Base-by-base conservation (phyloP, 1,140 invertebrate species). In the Euwallacea similis region DNA sequence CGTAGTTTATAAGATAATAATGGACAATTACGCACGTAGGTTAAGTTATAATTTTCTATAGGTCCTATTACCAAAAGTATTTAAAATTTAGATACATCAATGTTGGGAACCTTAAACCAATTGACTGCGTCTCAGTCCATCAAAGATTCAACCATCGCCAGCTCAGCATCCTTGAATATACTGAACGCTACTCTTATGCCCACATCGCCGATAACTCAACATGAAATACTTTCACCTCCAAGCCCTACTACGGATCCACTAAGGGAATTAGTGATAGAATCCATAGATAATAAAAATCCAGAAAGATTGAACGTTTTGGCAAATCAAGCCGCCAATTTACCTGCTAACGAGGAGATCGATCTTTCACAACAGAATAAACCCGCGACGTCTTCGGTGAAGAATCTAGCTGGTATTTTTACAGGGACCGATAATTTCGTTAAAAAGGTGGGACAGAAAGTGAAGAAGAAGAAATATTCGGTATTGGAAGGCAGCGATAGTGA, bases 401-500 rank as follows among this genome's bases (percentile, higher is more conserved):
- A 71, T 66, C 71, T 82, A 10, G 78, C 80, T 11, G 81, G 78
- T 43, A 81, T 81, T 64, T 81, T 81, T 71, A 74, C 80, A 6
- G 80, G 79, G 7, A 80, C 79, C 7, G 80, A 80, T 41, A 77
- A 72, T 9, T 79, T 81, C 56, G 77, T 78, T 2, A 79, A 78
- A 65, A 85, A 84, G 73, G 78, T 84, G 43, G 81, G 83, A 69
- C 81, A 82, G 67, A 85, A 81, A 58, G 76, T 83, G 58, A 84
- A 82, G 74, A 83, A 84, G 76, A 33, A 33, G 21, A 79, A 83
- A 44, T 84, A 83, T 73, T 79, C 82, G 6, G 80, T 81, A 9
- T 76, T 86, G 21, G 87, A 89, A 70, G 86, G 87, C 0, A 89
- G 88, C 75, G 88, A 90, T 77, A 89, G 87, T 77, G 88, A 90